phyloP scores from a whole-genome alignment of 2,113 vertebrate species.

The Psophia crepitans region DNA sequence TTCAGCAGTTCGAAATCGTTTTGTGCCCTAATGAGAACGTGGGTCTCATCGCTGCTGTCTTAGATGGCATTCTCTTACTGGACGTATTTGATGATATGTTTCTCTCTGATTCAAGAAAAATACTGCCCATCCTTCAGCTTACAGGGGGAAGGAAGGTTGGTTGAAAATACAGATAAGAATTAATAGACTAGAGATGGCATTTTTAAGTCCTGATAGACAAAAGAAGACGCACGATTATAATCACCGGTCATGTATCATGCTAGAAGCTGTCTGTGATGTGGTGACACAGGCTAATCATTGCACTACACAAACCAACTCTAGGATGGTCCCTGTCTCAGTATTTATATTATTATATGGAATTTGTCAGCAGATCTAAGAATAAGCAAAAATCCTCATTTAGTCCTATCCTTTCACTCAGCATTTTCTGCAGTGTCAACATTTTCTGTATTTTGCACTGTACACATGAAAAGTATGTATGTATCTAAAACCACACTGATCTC shows the following conservation, averaged over 20 bases:
- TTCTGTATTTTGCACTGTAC: background rate
- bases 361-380: background rate
- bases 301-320: background rate
- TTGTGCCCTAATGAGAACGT: background rate
- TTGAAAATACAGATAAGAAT: background rate
- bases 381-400: background rate
- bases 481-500: background rate
- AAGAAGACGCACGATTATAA: background rate
- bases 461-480: background rate
- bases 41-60: background rate
- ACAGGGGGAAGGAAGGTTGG: background rate
- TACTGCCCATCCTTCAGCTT: background rate
- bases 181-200: background rate
- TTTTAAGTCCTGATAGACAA: background rate
- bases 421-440: background rate
- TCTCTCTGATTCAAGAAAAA: background rate
- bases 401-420: background rate
- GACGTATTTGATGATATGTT: background rate
- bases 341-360: background rate
- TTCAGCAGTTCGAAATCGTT: background rate
- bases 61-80: background rate
- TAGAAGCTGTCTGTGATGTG: background rate
- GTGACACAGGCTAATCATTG: background rate
- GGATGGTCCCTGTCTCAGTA: background rate
- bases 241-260: background rate